Percentiles rank a stretch among this genome's conserved stretches.
phyloP scores from a whole-genome alignment of 2,113 vertebrate genomes.

The Phyllostomus hastatus region DNA sequence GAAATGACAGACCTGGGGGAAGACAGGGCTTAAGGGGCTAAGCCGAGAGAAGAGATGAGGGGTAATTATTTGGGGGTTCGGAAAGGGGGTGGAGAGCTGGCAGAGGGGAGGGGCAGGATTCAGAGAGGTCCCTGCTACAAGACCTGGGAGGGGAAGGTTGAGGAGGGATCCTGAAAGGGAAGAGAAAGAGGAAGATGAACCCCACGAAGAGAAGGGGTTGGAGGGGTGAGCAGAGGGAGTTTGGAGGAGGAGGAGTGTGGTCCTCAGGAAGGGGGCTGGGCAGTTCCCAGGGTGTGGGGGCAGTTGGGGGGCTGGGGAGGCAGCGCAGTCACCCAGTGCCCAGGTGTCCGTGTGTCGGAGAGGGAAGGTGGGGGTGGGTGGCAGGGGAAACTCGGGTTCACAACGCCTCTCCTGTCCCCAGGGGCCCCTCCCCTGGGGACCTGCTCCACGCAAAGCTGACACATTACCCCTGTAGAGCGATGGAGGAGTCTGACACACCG shows the following conservation, averaged over 20 bases:
- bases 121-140: background rate
- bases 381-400: background rate
- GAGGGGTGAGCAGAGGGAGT: background rate
- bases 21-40: background rate
- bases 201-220: too few relatives aligned
- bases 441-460: background rate
- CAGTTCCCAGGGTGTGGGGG: background rate
- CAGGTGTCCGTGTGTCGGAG: too few relatives aligned
- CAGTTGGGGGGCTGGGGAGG: background rate
- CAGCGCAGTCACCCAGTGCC: background rate
- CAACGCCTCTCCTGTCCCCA: background rate
- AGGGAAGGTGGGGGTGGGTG: fast-evolving
- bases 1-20: background rate
- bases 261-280: background rate
- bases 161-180: background rate
- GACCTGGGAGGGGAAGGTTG: background rate
- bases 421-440: background rate
- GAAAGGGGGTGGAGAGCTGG: background rate
- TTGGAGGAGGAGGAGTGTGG: background rate
- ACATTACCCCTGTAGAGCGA: fast-evolving
- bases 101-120: background rate
- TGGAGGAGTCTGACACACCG: background rate
- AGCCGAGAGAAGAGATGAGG: background rate
- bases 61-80: background rate
- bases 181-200: background rate